Evolutionary conservation across 2,113 vertebrate genomes (phyloP).

Genomic region (Poeciliopsis turrubarensis): DNA sequence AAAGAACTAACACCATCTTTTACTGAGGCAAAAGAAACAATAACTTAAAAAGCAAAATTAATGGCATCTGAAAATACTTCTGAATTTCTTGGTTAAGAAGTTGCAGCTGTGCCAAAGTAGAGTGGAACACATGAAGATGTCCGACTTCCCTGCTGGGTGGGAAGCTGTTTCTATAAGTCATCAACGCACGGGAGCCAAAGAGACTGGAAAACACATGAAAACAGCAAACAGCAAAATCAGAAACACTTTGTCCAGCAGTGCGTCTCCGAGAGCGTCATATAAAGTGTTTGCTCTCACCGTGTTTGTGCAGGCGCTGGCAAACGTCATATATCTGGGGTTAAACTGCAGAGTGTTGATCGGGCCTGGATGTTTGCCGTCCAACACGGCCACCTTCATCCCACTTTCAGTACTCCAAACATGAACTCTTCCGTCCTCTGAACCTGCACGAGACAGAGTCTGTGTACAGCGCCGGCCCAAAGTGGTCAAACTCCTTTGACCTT

Average conservation of each 20-base stretch:
- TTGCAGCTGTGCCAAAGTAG: background rate
- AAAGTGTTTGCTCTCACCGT: slow-evolving; percentile 85
- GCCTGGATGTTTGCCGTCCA: slow-evolving; percentile 96
- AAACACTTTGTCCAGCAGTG: background rate
- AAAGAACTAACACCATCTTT: background rate
- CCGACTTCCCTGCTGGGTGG: background rate
- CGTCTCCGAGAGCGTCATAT: background rate
- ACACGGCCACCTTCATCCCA: slow-evolving; percentile 95
- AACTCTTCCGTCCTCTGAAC: slow-evolving; percentile 96
- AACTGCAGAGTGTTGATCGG: slow-evolving; percentile 97
- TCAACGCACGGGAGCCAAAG: slow-evolving; percentile 96
- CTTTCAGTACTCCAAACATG: slow-evolving; percentile 98
- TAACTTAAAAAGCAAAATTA: background rate
- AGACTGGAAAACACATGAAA: slow-evolving; percentile 78
- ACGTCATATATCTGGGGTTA: slow-evolving; percentile 98
- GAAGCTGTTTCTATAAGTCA: slow-evolving; percentile 73
- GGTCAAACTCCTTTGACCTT: background rate
- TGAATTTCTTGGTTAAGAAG: background rate
- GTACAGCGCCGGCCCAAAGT: background rate
- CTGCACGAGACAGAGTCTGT: slow-evolving; percentile 64
- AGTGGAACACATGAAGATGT: background rate
- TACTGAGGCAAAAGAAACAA: slow-evolving; percentile 7
- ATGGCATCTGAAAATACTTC: background rate
- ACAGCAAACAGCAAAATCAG: background rate
- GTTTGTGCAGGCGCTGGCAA: slow-evolving; percentile 95